These are phyloP conservation scores for Phytoseiulus persimilis DNA, from an alignment of 2,888 invertebrate species.

Conservation along the genomic window DNA sequence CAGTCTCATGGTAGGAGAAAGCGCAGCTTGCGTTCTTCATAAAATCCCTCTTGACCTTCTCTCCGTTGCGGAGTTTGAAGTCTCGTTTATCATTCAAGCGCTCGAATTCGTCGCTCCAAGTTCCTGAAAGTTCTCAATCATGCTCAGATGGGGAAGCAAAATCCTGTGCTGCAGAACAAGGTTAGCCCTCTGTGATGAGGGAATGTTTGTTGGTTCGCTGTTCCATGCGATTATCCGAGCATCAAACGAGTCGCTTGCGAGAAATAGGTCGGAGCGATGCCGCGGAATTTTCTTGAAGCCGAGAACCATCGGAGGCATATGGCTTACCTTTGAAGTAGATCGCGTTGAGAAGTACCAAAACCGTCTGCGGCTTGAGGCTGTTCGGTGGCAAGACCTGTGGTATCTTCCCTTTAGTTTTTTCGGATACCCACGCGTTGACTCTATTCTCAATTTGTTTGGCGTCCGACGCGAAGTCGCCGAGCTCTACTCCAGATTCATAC, in stretches of 20 bases:
- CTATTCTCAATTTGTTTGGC: background rate
- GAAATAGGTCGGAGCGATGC: background rate
- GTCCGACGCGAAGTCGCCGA: background rate
- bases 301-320: background rate
- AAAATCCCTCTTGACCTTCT: background rate
- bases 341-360: background rate
- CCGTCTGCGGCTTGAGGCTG: background rate
- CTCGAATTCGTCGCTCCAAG: background rate
- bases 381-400: background rate
- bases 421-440: background rate
- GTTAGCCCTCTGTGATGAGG: too few relatives aligned
- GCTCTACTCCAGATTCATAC: background rate
- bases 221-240: too few relatives aligned
- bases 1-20: background rate
- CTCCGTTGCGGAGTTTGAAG: slow-evolving; percentile 1
- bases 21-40: background rate
- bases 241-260: background rate
- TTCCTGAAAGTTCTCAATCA: background rate
- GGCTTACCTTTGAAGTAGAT: slow-evolving; percentile 31
- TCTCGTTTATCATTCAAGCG: background rate
- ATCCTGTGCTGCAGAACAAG: too few relatives aligned
- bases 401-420: slow-evolving; percentile 12
- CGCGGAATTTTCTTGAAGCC: background rate
- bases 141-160: too few relatives aligned
- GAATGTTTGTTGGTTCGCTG: too few relatives aligned